Evolutionary conservation across 2,797 vertebrate genomes (phyloP), one percentile per base, ranked within the genome.

Genomic region (Lemur catta): DNA sequence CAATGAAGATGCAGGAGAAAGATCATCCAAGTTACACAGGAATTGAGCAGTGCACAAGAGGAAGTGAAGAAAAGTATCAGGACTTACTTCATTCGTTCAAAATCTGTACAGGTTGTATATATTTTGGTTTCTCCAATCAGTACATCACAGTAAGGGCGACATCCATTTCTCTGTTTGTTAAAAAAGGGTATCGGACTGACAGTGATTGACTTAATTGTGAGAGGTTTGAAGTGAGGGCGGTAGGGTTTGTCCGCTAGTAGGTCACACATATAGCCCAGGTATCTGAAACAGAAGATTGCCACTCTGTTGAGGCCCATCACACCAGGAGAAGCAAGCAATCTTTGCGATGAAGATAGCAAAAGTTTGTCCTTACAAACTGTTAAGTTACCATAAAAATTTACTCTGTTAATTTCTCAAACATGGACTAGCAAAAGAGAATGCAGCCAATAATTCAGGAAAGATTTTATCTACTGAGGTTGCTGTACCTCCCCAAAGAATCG

Each of bases 101-200:
- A 99, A 72, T 99, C 99, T 97, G 99, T 99, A 46, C 99, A 99
- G 0, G 99, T 99, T 92, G 99, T 99, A 94, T 99, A 99, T 98
- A 99, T 99, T 98, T 99, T 99, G 15, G 99, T 99, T 98, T 99
- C 99, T 63, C 99, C 99, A 0, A 99, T 99, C 84, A 99, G 99
- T 69, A 99, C 99, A 84, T 99, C 99, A 22, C 99, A 99, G 98
- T 99, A 99, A 52, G 99, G 99, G 72, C 99, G 99, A 97, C 99
- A 99, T 97, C 99, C 99, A 0, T 99, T 99, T 65, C 99, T 99
- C 93, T 99, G 99, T 97, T 99, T 99, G 99, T 99, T 99, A 98
- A 99, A 99, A 98, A 99, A 99, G 59, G 99, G 99, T 13, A 99
- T 98, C 0, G 99, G 99, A 67, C 99, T 99, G 69, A 99, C 98